Conservation (phyloP, 2,888 invertebrate species). For the Lasioglossum lativentre region DNA sequence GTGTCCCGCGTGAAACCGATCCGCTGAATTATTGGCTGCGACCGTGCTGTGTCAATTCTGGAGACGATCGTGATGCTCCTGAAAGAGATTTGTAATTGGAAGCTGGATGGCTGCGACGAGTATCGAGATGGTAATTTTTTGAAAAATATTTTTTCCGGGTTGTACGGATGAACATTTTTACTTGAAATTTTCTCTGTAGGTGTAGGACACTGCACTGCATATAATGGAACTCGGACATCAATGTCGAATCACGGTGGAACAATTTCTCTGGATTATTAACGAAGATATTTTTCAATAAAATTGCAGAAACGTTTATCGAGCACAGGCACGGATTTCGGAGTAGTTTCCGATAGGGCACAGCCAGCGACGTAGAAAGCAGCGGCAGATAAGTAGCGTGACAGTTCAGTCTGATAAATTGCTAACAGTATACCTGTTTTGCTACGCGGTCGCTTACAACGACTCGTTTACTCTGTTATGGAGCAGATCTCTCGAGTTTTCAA, state of each 20-base stretch:
- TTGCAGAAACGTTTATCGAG: background rate
- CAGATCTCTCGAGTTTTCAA: constrained; percentile 5
- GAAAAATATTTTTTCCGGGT: background rate
- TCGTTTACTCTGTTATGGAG: constrained; percentile 11
- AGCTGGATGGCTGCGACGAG: no score
- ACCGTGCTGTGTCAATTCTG: background rate
- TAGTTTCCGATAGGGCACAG: background rate
- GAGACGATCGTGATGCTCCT: background rate
- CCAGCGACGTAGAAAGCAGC: background rate
- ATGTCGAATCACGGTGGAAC: no score
- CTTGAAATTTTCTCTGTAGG: no score
- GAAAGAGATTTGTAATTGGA: no score
- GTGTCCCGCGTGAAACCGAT: background rate
- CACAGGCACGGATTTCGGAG: background rate
- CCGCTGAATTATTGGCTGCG: background rate
- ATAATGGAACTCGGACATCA: no score
- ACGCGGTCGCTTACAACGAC: constrained; percentile 12
- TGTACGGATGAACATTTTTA: no score
- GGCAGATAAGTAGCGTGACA: constrained; percentile 10
- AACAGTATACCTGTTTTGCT: constrained; percentile 15
- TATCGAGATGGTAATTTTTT: background rate
- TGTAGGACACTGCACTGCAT: background rate
- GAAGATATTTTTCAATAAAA: background rate
- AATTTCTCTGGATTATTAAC: no score
- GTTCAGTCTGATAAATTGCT: constrained; percentile 17